Percentiles rank a stretch among this genome's conserved stretches.
phyloP scores from a whole-genome alignment of 2,888 invertebrate species.

The Siphlonurus alternatus region DNA sequence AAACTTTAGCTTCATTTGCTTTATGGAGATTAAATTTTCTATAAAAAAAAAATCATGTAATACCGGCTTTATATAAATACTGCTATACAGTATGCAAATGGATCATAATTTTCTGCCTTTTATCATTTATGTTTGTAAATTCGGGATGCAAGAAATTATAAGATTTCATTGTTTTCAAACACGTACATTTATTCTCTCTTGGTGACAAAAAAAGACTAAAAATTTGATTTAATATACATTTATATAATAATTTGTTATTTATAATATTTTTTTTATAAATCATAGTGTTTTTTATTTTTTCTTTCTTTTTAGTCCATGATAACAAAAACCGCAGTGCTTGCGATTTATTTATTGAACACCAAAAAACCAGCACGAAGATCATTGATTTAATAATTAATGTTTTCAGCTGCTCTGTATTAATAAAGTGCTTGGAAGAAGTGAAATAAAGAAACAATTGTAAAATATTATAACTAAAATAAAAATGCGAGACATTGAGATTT shows the following conservation, averaged over 20 bases:
- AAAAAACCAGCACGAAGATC: background rate
- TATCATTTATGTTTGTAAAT: no score
- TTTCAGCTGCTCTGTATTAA: background rate
- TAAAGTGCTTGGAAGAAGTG: background rate
- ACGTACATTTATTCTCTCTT: conserved; percentile 10
- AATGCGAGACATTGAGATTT: background rate
- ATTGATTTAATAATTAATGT: background rate
- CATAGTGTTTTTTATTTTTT: conserved; percentile 5
- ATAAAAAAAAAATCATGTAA: no score
- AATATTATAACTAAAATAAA: no score
- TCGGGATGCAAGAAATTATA: background rate
- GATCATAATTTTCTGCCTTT: no score
- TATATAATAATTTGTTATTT: conserved; percentile 6
- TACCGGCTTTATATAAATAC: no score
- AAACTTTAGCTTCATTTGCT: no score
- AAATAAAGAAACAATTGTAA: no score
- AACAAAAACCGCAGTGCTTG: conserved; percentile 5
- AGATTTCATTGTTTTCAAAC: conserved; percentile 5
- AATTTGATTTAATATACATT: conserved; percentile 8
- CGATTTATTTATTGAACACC: background rate
- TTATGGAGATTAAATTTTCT: no score
- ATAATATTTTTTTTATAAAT: conserved; percentile 2
- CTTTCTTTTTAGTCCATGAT: conserved; percentile 2
- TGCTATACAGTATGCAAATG: no score
- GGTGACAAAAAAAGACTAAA: conserved; percentile 10